These are phyloP conservation scores for Propithecus deckenii DNA, from an alignment of 2,797 vertebrate species.

Conservation along the genomic window DNA sequence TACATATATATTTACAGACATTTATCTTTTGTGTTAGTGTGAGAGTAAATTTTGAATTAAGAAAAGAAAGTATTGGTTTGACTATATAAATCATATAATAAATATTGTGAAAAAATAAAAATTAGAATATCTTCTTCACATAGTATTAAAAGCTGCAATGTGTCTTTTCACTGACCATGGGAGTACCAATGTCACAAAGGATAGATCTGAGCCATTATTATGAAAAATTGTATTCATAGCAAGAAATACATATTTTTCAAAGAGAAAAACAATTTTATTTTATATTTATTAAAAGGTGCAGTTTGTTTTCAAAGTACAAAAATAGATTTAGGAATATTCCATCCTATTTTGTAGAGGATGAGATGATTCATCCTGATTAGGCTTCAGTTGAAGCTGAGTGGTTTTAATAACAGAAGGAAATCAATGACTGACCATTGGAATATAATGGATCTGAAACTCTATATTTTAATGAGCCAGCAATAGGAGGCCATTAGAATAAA, in stretches of 20 bases:
- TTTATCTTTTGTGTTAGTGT: not conserved
- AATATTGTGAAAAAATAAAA: not conserved
- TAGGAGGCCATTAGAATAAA: slow-evolving; percentile 62
- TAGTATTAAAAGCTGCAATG: not conserved
- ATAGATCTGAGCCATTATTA: not conserved
- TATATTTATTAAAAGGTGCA: not conserved
- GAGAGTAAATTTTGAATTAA: not conserved
- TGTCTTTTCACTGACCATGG: not conserved
- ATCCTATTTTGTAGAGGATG: not conserved
- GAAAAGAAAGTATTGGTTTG: not conserved
- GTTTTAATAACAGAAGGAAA: slow-evolving; percentile 67
- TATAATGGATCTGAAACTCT: slow-evolving; percentile 68
- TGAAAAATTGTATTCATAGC: not conserved
- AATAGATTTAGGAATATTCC: slow-evolving; percentile 45
- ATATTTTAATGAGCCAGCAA: slow-evolving; percentile 66
- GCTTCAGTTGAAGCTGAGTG: slow-evolving; percentile 54
- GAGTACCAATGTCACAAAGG: not conserved
- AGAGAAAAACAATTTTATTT: not conserved
- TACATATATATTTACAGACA: not conserved
- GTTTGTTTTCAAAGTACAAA: not conserved
- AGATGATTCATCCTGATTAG: slow-evolving; percentile 60
- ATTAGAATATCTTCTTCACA: not conserved
- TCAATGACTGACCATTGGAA: slow-evolving; percentile 58
- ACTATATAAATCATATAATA: not conserved
- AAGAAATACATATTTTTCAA: not conserved